These are phyloP conservation scores for Dynastes maya DNA, from an alignment of 2,888 invertebrate species.

Conservation along the genomic window DNA sequence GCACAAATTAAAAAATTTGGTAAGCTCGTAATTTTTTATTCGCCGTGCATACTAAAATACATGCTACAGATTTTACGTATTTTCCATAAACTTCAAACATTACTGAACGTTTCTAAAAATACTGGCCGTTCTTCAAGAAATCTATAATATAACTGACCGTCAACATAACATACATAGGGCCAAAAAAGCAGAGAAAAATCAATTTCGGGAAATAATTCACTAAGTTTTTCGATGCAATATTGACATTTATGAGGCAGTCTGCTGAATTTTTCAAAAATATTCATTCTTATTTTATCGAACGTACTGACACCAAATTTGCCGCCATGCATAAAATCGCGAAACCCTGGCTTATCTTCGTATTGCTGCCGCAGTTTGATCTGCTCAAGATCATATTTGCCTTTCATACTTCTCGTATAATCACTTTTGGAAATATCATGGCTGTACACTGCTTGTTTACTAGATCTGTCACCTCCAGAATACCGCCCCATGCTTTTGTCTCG, in stretches of 20 bases:
- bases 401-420: conserved; percentile 7
- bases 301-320: neutral
- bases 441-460: conserved; percentile 36
- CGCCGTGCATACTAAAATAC: too few relatives aligned
- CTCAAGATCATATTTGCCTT: conserved; percentile 31
- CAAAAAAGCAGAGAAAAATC: conserved; percentile 61
- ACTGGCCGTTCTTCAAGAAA: conserved; percentile 59
- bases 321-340: neutral
- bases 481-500: conserved; percentile 18
- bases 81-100: conserved; percentile 16
- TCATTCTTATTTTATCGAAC: neutral
- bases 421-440: conserved; percentile 7
- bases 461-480: conserved; percentile 6
- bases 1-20: too few relatives aligned
- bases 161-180: conserved; percentile 65
- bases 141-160: conserved; percentile 66
- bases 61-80: too few relatives aligned
- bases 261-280: neutral
- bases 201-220: conserved; percentile 61
- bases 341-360: neutral
- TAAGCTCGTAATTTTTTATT: too few relatives aligned
- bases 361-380: neutral
- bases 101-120: conserved; percentile 60
- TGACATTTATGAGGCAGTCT: conserved; percentile 60
- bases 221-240: conserved; percentile 62